Base-by-base conservation (phyloP, 1,140 invertebrate genomes). In the Anagrus nilaparvatae region DNA sequence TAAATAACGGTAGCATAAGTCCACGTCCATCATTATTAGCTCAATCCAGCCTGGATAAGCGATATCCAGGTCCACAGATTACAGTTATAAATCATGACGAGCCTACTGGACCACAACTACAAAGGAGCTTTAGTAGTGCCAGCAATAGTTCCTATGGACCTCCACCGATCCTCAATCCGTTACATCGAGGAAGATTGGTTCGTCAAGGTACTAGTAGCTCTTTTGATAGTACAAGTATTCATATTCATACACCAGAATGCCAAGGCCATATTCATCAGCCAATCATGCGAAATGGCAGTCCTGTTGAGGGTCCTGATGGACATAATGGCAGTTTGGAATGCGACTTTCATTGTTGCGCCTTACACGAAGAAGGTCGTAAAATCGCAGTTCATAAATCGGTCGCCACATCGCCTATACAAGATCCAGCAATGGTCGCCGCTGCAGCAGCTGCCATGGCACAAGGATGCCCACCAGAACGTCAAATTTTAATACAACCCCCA, bases 271-370 rank as follows among this genome's bases (percentile, higher is more conserved):
- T 75, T 14, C 72, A 76, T 46, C 78, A 81, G 43, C 78, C 79
- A 47, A 76, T 73, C 16, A 69, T 59, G 58, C 58, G 76, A 52
- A 67, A 74, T 58, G 69, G 74, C 44, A 69, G 72, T 52, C 65
- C 70, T 14, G 60, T 70, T 44, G 72, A 72, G 24, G 72, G 75
- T 0, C 61, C 70, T 49, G 75, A 80, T 59, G 68, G 67, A 30
- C 63, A 67, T 31, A 67, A 72, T 23, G 63, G 69, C 31, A 73
- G 76, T 23, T n/a, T n/a, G n/a, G 86, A 91, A 58, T 94, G 90
- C 70, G 90, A 94, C 66, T 94, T 94, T 66, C 90, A 94, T 65
- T 95, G 89, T 64, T 92, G 89, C 67, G 84, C 89, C 21, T 71
- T 94, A 43, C 89, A 93, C 71, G 87, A 92, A 61, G 87, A 91